Percentiles rank a stretch among this genome's conserved stretches.
These are phyloP conservation scores for Micrasema longulum DNA, from an alignment of 1,140 invertebrate genomes.

Conservation along the genomic window DNA sequence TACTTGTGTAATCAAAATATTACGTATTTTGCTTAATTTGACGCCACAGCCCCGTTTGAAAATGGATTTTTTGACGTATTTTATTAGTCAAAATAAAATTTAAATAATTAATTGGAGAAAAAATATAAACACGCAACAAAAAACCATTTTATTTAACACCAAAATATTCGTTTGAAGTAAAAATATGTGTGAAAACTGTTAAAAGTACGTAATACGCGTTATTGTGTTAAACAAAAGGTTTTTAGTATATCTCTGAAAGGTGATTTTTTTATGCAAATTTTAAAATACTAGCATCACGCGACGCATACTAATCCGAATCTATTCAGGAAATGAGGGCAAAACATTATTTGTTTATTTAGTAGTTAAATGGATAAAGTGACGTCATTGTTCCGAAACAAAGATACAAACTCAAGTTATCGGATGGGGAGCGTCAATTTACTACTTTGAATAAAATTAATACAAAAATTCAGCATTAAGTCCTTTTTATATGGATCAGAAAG, in stretches of 20 bases:
- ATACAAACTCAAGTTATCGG: not conserved
- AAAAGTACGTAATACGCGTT: not conserved
- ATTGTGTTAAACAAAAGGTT: not conserved
- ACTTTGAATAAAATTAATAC: not conserved
- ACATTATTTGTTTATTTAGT: constrained; percentile 19
- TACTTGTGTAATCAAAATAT: no score
- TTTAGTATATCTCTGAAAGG: constrained; percentile 18
- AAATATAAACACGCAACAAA: no score
- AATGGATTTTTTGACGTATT: no score
- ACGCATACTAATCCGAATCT: constrained; percentile 24
- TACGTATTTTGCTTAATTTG: no score
- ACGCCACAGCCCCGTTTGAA: no score
- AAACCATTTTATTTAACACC: no score
- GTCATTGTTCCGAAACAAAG: constrained; percentile 15
- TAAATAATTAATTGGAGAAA: no score
- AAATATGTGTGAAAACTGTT: no score
- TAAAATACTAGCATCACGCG: not conserved
- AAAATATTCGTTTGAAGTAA: no score
- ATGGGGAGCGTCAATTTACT: not conserved
- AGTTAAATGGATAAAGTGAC: constrained; percentile 11
- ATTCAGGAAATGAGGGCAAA: constrained; percentile 27
- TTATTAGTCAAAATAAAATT: no score
- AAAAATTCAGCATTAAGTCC: not conserved
- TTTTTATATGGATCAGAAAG: no score
- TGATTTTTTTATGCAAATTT: constrained; percentile 20